Evolutionary conservation across 2,888 invertebrate species (phyloP), one percentile per base, ranked within the genome.

Genomic region (Serrognathus titanus): DNA sequence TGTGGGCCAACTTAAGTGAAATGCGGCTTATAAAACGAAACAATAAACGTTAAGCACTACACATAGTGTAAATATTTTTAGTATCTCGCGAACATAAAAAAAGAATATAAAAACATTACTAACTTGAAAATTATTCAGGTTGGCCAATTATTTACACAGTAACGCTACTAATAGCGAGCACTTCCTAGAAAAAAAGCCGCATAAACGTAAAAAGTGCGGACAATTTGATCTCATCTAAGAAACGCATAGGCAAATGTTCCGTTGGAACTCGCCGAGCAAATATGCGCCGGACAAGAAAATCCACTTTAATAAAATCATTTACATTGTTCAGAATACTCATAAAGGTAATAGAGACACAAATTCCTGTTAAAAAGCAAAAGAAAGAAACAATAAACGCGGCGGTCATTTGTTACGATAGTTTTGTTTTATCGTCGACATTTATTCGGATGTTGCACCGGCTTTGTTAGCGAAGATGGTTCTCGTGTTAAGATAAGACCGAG

Each of bases 261-360:
- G 43, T 43, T 13, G 16, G 16, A 9, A 16, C 20, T 13, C n/a
- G 43, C 43, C 43, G 20, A 10, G 43, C 13, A 39, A 43, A 43
- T 54, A 49, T 55, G 24, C 24, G 47, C 55, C 51, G 58, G 62
- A 65, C 65, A 57, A 63, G 64, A 64, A 61, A 60, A 61, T 63
- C 63, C 53, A 63, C 63, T 60, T 31, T 63, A 62, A 65, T 62
- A 64, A 60, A 66, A 65, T 64, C 57, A 58, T 66, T 66, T 66
- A 60, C 54, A 63, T 64, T 61, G 65, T 64, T 60, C 60, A 61
- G 58, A 56, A 60, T 51, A 50, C 46, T 48, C 56, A 53, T 58
- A 58, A 59, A 57, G 57, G 59, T 58, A 59, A 53, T 59, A 58
- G 49, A 58, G 51, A 46, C 50, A 59, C 59, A 48, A 57, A 56